These are phyloP conservation scores for Brienomyrus longianalis DNA, from an alignment of 2,113 vertebrate genomes.

Conservation along the genomic window DNA sequence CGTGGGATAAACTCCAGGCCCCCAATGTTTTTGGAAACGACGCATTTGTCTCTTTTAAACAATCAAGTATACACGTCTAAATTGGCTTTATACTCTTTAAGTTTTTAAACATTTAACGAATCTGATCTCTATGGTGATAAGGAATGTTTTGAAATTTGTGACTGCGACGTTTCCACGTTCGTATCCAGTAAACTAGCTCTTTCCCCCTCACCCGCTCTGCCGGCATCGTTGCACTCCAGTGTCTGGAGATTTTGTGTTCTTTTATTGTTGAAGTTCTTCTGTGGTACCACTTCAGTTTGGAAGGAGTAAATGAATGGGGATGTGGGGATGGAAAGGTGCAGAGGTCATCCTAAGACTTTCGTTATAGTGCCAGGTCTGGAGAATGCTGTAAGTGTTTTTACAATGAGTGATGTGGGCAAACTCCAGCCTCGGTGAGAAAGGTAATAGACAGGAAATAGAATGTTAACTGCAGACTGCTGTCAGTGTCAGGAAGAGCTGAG, in stretches of 20 bases:
- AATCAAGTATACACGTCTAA: background rate
- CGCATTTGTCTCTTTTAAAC: background rate
- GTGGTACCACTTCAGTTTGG: background rate
- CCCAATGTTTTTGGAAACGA: background rate
- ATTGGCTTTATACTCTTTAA: background rate
- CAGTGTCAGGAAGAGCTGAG: background rate
- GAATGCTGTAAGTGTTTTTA: background rate
- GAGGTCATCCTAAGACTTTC: background rate
- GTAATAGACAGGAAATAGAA: background rate
- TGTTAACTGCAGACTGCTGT: background rate
- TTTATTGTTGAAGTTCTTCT: background rate
- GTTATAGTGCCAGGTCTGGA: background rate
- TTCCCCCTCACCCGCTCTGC: background rate
- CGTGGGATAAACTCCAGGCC: background rate
- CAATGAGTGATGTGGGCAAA: background rate
- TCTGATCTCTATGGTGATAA: background rate
- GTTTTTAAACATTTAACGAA: background rate
- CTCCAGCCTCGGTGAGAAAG: background rate
- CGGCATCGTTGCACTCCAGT: background rate
- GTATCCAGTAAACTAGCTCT: background rate
- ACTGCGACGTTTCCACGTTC: background rate
- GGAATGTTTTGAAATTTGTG: background rate
- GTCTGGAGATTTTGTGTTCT: background rate
- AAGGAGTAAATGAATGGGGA: background rate
- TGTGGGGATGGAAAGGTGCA: background rate